Conservation (phyloP, 2,888 invertebrate species). For the Eueremaeus valkanovi region DNA sequence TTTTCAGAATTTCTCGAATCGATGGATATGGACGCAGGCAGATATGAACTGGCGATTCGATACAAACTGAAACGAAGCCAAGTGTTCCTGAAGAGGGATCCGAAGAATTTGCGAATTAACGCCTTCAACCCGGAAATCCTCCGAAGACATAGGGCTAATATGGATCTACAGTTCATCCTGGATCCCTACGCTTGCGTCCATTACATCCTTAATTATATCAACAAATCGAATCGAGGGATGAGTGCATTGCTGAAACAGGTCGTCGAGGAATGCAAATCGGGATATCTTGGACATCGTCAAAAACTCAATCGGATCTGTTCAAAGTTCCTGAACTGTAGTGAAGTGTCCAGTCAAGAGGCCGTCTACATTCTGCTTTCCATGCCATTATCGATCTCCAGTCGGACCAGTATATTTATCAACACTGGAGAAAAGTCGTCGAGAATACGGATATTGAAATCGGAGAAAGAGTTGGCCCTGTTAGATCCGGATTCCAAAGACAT, state of each 20-base stretch:
- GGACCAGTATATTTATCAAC: conserved; percentile 46
- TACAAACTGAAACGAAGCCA: not conserved
- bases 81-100: conserved; percentile 8
- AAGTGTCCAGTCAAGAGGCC: conserved; percentile 49
- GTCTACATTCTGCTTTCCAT: conserved; percentile 47
- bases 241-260: conserved; percentile 34
- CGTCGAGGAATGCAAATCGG: conserved; percentile 46
- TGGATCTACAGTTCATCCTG: conserved; percentile 41
- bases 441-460: conserved; percentile 48
- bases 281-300: conserved; percentile 47
- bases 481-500: conserved; percentile 34
- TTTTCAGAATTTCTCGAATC: conserved; percentile 5
- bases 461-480: conserved; percentile 41
- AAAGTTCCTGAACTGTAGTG: conserved; percentile 47
- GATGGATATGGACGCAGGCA: not conserved
- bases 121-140: conserved; percentile 29
- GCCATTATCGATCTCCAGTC: conserved; percentile 45
- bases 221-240: conserved; percentile 40
- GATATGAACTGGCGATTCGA: conserved; percentile 8
- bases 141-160: conserved; percentile 13
- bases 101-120: not conserved
- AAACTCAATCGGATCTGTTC: conserved; percentile 46
- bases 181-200: conserved; percentile 40
- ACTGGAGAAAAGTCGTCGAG: conserved; percentile 48
- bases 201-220: conserved; percentile 39